These are phyloP conservation scores for Sminthurides aquaticus DNA, from an alignment of 2,888 invertebrate species.

Conservation along the genomic window DNA sequence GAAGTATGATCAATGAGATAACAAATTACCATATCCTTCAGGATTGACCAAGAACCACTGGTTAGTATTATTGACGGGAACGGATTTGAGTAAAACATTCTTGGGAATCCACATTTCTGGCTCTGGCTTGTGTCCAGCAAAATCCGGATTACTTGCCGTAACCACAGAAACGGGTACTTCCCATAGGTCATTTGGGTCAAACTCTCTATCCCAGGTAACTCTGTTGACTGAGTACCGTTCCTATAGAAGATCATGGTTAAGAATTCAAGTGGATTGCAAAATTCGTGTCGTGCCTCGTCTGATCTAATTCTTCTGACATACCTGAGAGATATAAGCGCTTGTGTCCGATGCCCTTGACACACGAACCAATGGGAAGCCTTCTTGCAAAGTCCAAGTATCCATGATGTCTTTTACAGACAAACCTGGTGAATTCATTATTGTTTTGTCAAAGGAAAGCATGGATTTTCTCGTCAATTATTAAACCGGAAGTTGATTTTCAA, in stretches of 20 bases:
- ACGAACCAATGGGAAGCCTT: constrained; percentile 37
- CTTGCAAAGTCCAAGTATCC: constrained; percentile 41
- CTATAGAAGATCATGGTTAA: constrained; percentile 11
- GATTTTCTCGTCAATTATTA: too few relatives aligned
- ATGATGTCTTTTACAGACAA: constrained; percentile 39
- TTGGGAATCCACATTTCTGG: constrained; percentile 24
- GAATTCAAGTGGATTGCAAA: neutral
- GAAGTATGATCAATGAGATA: neutral
- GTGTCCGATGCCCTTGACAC: constrained; percentile 24
- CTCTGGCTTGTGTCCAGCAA: constrained; percentile 9
- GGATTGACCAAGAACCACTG: constrained; percentile 27
- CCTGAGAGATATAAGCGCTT: constrained; percentile 34
- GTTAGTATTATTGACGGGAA: neutral
- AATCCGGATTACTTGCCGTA: constrained; percentile 14
- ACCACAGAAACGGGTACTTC: constrained; percentile 24
- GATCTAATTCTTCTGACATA: constrained; percentile 10
- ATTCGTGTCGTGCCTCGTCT: neutral
- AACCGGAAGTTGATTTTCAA: too few relatives aligned
- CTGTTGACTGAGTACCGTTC: constrained; percentile 18
- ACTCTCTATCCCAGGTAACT: neutral
- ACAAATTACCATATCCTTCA: constrained; percentile 23
- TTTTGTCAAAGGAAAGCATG: too few relatives aligned
- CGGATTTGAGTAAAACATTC: constrained; percentile 5
- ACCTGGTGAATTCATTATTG: too few relatives aligned
- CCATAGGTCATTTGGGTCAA: constrained; percentile 23